Evolutionary conservation across 1,140 invertebrate genomes (phyloP).

Genomic region (Maniola jurtina): DNA sequence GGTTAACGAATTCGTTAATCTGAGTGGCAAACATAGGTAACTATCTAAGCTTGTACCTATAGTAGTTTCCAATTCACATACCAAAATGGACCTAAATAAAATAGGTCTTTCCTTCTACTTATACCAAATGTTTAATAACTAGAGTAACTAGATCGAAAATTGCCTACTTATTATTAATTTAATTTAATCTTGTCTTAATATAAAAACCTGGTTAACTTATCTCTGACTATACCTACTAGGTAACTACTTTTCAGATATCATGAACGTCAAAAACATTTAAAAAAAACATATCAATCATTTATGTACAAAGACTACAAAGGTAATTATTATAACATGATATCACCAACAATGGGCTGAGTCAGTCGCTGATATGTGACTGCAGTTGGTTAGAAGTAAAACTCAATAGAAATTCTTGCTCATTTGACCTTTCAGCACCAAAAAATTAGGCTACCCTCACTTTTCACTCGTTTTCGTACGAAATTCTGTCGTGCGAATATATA

Average conservation of each 20-base stretch:
- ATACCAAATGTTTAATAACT: too few species aligned
- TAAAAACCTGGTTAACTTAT: neutral
- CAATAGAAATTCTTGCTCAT: constrained; percentile 6
- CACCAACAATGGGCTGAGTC: neutral
- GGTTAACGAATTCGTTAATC: too few species aligned
- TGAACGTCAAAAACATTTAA: neutral
- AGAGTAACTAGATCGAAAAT: too few species aligned
- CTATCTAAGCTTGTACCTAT: too few species aligned
- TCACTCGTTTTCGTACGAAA: too few species aligned
- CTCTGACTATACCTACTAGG: neutral
- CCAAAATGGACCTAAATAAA: too few species aligned
- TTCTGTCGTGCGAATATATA: too few species aligned
- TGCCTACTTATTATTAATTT: neutral
- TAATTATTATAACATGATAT: neutral
- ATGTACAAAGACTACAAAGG: neutral
- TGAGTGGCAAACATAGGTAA: too few species aligned
- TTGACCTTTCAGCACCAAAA: neutral
- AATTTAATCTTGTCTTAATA: neutral
- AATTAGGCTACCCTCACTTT: neutral
- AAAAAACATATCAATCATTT: constrained; percentile 1
- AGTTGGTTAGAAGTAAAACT: constrained; percentile 56
- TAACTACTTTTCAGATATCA: neutral
- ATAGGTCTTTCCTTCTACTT: too few species aligned
- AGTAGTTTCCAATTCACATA: too few species aligned
- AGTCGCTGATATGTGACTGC: constrained; percentile 40